Base-by-base conservation (phyloP, 35 echinoderm and acorn worm genomes). In the Antedon bifida region DNA sequence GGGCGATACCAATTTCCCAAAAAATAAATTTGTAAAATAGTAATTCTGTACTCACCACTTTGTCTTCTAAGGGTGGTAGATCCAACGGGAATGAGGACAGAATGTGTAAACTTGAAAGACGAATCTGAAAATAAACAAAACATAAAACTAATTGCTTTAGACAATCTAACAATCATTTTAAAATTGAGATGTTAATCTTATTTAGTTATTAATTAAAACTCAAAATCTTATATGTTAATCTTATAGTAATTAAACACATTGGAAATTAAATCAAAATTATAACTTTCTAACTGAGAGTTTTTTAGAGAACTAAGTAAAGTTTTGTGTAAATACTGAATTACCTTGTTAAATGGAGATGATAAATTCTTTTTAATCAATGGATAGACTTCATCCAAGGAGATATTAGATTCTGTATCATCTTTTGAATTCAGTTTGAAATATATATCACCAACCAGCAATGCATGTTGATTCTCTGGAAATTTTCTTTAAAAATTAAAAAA, bases 81-180 rank as follows among this genome's bases (percentile, higher is more conserved):
- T 42, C 35, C 0, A 91, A 76, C 36, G 92, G 86, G 77, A 96
- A 87, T 9, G 88, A 78, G 10, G 73, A 64, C 5, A 96, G 81
- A 16, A 91, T 96, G 39, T 74, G 31, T 21, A 96, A 84, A 5
- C 85, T 91, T 12, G 91, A 75, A 74, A 23, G 78, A 21, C 92
- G 73, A 77, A 96, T 84, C 92, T 96, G 77, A 21, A 81, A 34
- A 31, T 10, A 83, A 31, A 64, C 17, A 32, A 7, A 82, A 82
- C 9, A 9, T 19, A 64, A 64, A 64, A 64, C 3, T 64, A 42
- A 42, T 42, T 7, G 14, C 4, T 42, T 42, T 7, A 7, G 38
- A 42, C 4, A 42, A 42, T 42, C 38, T n/a, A n/a, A n/a, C n/a
- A n/a, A n/a, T n/a, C n/a, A n/a, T n/a, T n/a, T n/a, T 42, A 14